Base-by-base conservation (phyloP, 2,888 invertebrate species). In the Heteropelma amictum region DNA sequence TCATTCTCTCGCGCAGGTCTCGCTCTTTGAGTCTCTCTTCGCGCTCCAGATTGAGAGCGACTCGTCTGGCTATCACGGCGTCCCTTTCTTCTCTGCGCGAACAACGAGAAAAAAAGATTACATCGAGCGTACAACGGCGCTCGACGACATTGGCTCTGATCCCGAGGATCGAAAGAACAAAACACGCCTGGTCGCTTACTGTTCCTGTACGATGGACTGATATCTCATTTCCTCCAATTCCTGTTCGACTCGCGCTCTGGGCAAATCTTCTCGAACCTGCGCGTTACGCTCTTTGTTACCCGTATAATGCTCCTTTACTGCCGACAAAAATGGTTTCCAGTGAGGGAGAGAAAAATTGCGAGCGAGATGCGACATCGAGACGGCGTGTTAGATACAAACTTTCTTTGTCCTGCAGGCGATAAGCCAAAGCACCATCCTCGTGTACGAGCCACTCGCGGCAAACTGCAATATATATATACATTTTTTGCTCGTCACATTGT, bases 371-470 rank as follows among this genome's bases (percentile, higher is more conserved):
- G 49, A 30, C 45, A 51, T 56, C 53, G 38, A 63, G 33, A 53
- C 42, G 40, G 14, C 26, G 47, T 49, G 38, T 60, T 19, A 19
- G 56, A 35, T 77, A 89, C 92, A 90, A 91, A 93, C 95, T 95
- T 90, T 96, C 96, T 91, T 96, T 93, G 83, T 93, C 93, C 88
- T 96, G 96, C 30, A 96, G 90, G 80, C 93, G 92, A 88, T 95
- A 94, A 6, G 96, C 96, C 83, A 96, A 88, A 14, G 95, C 96
- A 78, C 94, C 94, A 89, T 96, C 96, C 90, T 96, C 96, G 83
- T 95, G 93, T 30, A 96, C 94, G 81, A 94, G 90, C 95, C 95
- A 96, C 89, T 96, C 94, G 81, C 94, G 93, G 85, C 95, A 94
- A 71, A 95, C 95, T 94, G 90, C 5, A 54, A 72, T 79, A 77